Conservation (phyloP, 2,113 vertebrate species). For the Laticauda colubrina region DNA sequence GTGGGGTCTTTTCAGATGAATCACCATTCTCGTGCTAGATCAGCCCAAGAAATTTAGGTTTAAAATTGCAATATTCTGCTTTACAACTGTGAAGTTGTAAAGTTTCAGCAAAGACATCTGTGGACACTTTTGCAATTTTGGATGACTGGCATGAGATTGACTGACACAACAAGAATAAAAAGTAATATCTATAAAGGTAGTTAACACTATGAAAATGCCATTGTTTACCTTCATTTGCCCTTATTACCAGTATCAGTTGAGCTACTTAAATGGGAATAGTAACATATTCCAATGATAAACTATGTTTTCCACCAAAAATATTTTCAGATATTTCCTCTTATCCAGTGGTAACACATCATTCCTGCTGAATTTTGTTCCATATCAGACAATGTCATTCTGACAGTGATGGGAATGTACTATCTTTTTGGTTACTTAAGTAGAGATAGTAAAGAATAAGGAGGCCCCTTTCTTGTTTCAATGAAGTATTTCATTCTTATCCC, state of each 20-base stretch:
- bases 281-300: constrained; percentile 52
- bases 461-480: background rate
- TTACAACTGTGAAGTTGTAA: background rate
- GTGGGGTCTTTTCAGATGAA: background rate
- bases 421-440: constrained; percentile 21
- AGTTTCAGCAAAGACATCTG: background rate
- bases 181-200: background rate
- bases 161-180: background rate
- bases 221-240: constrained; percentile 33
- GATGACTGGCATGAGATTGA: background rate
- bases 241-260: constrained; percentile 10
- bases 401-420: constrained; percentile 38
- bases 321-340: constrained; percentile 52
- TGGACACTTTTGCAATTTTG: background rate
- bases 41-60: background rate
- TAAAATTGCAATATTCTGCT: background rate
- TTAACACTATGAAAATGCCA: background rate
- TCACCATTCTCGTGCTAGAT: background rate
- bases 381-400: constrained; percentile 54
- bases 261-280: constrained; percentile 30
- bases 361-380: constrained; percentile 46
- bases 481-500: background rate
- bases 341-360: constrained; percentile 58
- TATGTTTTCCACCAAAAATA: constrained; percentile 55
- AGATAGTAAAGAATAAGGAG: background rate